Evolutionary conservation across 2,888 invertebrate species (phyloP), one percentile per base, ranked within the genome.

Genomic region (Drosophila trichaetosa): DNA sequence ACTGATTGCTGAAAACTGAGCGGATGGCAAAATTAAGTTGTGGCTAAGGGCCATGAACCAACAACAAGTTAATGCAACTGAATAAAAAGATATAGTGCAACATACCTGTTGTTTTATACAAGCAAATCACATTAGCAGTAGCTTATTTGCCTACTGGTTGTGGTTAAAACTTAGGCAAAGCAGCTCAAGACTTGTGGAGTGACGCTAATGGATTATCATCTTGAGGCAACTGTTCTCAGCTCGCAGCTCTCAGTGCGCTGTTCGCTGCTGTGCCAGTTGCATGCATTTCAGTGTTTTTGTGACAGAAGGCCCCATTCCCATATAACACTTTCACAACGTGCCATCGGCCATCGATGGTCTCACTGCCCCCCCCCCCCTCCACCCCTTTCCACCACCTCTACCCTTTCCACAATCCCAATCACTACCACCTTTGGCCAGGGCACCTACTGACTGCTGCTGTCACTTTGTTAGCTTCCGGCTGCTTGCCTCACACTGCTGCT

Each of bases 271-370:
- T 67, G 60, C 79, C 78, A 74, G 49, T 79, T 79, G 74, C 70
- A 75, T 29, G 38, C 13, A 29, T n/a, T 8, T 40, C 38, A 40
- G 29, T 56, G 38, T 29, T 38, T 70, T 46, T 46, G 51, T 63
- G 71, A 36, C 59, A 52, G 64, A 21, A 38, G 36, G 36, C 58
- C 54, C 63, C 57, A 73, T 78, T 80, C 72, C 68, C 80, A 79
- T 77, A 75, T 69, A 84, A 82, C 80, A 85, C 75, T 84, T 83
- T 78, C 60, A 29, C 73, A 69, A 65, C 64, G 54, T 76, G 82
- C 67, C 73, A 80, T 80, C 80, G 76, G 33, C 62, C 58, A 75
- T 70, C 80, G 54, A 78, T 79, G 68, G 38, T 31, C 49, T 2
- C 2, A 29, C n/a, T 31, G 8, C 7, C 29, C 24, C 0, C 34